phyloP scores from a whole-genome alignment of 2,888 invertebrate genomes.

The Colletes collaris region DNA sequence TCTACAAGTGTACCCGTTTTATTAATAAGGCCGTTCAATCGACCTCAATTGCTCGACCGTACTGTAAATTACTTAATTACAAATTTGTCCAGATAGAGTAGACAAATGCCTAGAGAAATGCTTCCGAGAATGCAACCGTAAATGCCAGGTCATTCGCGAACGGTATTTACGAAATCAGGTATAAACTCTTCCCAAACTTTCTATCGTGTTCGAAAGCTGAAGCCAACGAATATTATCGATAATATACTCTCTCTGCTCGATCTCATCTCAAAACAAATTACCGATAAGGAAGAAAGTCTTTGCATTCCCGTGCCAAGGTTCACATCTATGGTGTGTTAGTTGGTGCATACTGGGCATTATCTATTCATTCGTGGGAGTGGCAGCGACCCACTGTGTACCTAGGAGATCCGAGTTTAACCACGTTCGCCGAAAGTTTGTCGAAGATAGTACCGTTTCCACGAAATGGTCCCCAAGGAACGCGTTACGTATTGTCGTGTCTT shows the following conservation, averaged over 20 bases:
- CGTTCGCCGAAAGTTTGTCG: slow-evolving; percentile 20
- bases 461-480: slow-evolving; percentile 3
- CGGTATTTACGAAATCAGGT: not conserved
- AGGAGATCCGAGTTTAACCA: slow-evolving; percentile 31
- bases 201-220: too few relatives aligned
- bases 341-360: slow-evolving; percentile 8
- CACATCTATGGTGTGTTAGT: too few relatives aligned
- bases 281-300: too few relatives aligned
- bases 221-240: too few relatives aligned
- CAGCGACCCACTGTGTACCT: slow-evolving; percentile 18
- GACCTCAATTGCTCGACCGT: slow-evolving; percentile 55
- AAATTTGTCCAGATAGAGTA: slow-evolving; percentile 2
- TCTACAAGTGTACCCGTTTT: slow-evolving; percentile 19
- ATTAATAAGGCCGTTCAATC: slow-evolving; percentile 51
- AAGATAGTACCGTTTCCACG: slow-evolving; percentile 28
- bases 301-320: too few relatives aligned
- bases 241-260: too few relatives aligned
- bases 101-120: not conserved
- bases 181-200: not conserved
- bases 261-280: too few relatives aligned
- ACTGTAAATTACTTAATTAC: slow-evolving; percentile 35
- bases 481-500: not conserved
- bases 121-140: not conserved
- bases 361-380: slow-evolving; percentile 1
- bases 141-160: slow-evolving; percentile 21